A percentile compares a stretch with the other conserved stretches of the same genome.
Evolutionary conservation across 2,888 invertebrate species (phyloP).

Genomic region (Molanna angustata): DNA sequence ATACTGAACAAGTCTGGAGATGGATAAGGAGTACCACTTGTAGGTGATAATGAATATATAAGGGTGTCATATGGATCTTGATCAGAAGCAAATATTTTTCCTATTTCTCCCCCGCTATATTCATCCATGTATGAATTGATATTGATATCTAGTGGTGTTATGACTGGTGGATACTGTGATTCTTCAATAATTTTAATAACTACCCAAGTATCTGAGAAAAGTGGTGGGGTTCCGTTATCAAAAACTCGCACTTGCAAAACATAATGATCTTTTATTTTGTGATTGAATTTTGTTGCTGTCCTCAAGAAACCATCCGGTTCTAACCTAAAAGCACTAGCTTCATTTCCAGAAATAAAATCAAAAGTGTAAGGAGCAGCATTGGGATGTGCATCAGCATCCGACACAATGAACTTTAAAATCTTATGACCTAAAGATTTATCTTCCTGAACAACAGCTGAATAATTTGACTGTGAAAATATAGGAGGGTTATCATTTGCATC

Average conservation of each 20-base stretch:
- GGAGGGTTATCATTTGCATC: slow-evolving; percentile 95
- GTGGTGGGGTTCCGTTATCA: slow-evolving; percentile 88
- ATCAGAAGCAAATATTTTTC: slow-evolving; percentile 84
- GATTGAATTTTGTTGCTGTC: slow-evolving; percentile 82
- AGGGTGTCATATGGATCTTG: slow-evolving; percentile 91
- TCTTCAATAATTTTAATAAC: slow-evolving; percentile 81
- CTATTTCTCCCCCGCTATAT: slow-evolving; percentile 86
- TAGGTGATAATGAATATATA: slow-evolving; percentile 66
- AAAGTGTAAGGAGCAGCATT: slow-evolving; percentile 90
- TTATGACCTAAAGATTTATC: slow-evolving; percentile 81
- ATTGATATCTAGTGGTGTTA: slow-evolving; percentile 81
- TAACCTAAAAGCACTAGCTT: slow-evolving; percentile 79
- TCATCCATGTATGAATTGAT: slow-evolving; percentile 88
- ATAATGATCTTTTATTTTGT: slow-evolving; percentile 77
- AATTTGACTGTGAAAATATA: slow-evolving; percentile 72
- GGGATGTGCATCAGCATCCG: slow-evolving; percentile 81
- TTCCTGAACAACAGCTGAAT: slow-evolving; percentile 82
- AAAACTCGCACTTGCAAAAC: slow-evolving; percentile 84
- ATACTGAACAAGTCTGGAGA: slow-evolving; percentile 75
- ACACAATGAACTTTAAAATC: slow-evolving; percentile 76
- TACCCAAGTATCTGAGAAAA: slow-evolving; percentile 84
- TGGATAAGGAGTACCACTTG: slow-evolving; percentile 59
- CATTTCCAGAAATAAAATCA: slow-evolving; percentile 85
- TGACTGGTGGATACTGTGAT: slow-evolving; percentile 88
- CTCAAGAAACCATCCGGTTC: slow-evolving; percentile 82